Percentiles rank a stretch among this genome's conserved stretches.
Conservation (phyloP, 2,888 invertebrate species). For the Bimastos eiseni region DNA sequence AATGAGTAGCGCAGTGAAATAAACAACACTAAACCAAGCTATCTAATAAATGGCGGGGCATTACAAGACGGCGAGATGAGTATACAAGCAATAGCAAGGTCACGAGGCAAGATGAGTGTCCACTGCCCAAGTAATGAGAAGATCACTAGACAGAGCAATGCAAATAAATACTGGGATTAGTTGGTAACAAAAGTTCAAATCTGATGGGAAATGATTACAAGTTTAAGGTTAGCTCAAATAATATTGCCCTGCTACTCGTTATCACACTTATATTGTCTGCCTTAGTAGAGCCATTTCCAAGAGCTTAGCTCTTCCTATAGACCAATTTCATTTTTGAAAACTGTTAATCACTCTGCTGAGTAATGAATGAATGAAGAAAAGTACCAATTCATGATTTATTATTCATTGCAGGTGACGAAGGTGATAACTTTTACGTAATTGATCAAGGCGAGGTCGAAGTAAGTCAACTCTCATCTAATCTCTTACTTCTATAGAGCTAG, state of each 20-base stretch:
- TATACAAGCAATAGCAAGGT: no score
- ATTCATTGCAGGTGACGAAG: slow-evolving; percentile 76
- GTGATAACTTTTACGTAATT: slow-evolving; percentile 98
- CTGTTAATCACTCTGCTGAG: no score
- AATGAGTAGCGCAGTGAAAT: no score
- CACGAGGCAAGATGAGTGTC: no score
- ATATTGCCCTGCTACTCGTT: no score
- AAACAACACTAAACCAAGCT: no score
- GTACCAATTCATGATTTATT: neutral
- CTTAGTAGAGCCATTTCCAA: neutral
- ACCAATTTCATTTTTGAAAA: neutral
- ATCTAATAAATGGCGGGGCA: no score
- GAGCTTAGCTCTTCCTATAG: neutral
- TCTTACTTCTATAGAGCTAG: neutral
- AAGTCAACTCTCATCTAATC: slow-evolving; percentile 46
- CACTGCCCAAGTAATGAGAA: no score
- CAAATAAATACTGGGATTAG: neutral
- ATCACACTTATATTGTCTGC: no score
- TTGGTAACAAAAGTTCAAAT: neutral
- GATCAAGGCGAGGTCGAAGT: slow-evolving; percentile 94
- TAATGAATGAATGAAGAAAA: neutral
- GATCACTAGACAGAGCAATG: no score
- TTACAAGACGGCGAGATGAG: no score
- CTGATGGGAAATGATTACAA: neutral
- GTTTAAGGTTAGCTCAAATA: no score